Evolutionary conservation across 2,113 vertebrate species (phyloP).

Genomic region (Furnarius figulus): DNA sequence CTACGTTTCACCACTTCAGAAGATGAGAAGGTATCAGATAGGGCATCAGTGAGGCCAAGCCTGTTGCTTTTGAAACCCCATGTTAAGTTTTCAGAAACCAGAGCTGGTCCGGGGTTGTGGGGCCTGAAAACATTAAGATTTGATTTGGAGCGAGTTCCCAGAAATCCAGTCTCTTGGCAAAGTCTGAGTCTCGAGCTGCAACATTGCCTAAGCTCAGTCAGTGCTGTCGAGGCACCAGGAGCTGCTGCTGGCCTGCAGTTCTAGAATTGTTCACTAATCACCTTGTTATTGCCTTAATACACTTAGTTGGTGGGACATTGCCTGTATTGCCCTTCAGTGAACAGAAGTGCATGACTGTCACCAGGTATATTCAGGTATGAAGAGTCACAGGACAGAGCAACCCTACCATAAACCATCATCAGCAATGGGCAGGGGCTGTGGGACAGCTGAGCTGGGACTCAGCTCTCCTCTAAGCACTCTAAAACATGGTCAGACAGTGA

Average conservation of each 20-base stretch:
- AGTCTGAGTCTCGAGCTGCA: background rate
- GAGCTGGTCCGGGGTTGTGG: background rate
- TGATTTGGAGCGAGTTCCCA: background rate
- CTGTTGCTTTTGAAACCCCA: background rate
- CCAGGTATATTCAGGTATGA: background rate
- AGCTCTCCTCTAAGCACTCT: background rate
- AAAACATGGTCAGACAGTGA: background rate
- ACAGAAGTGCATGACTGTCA: background rate
- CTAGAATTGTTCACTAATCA: background rate
- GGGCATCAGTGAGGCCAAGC: background rate
- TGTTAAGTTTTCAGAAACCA: background rate
- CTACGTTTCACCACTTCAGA: background rate
- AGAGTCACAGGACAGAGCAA: background rate
- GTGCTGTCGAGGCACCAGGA: background rate
- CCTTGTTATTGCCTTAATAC: background rate
- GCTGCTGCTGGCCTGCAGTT: background rate
- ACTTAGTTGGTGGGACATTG: background rate
- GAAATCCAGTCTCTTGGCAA: background rate
- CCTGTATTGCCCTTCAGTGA: background rate
- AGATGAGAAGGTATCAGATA: background rate
- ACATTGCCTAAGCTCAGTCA: background rate
- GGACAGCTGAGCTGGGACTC: background rate
- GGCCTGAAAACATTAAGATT: background rate
- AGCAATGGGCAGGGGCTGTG: background rate
- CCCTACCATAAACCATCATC: accelerated